Evolutionary conservation across 2,888 invertebrate species (phyloP), one percentile per base, ranked within the genome.

Genomic region (Ethmia dodecea): DNA sequence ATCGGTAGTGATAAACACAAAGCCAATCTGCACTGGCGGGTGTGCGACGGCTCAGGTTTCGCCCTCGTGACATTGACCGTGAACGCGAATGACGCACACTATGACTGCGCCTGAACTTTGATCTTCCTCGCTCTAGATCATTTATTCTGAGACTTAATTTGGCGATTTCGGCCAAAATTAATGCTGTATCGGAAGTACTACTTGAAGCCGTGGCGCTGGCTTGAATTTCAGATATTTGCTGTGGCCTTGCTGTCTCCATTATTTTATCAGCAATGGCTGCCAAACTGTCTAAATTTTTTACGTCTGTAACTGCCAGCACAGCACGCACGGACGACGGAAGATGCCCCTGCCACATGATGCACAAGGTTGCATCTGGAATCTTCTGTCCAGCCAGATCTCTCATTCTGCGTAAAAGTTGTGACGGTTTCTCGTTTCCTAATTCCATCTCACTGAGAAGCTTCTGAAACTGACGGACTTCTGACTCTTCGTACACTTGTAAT

Each of bases 381-480:
- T 30, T 37, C 6, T 32, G 28, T 12, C 24, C 11, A 12, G 38
- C 44, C 14, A 41, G 31, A 5, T 38, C 31, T 10, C 28, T 37
- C 44, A 44, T 44, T 1, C 29, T 6, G 2, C 34, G 30, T 12
- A 44, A 13, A 3, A 44, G 31, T 22, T 41, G 43, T 2, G 22
- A 30, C 5, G 40, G 38, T 13, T 37, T 41, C 27, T 41, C 37
- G 13, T 41, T 35, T 3, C 41, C 44, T 2, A 45, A 28, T 6
- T 37, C 37, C 15, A 45, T 33, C 13, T 41, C 38, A 13, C 24
- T 26, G 6, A 44, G 13, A 18, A 8, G 30, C 6, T 18, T 12
- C 12, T 26, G 18, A 8, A 18, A 18, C 5, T 18, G 4, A 8
- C 18, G 18, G 4, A 18, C 18, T 4, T 18, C 18, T 4, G 18